Conservation (phyloP, 2,113 vertebrate genomes). For the Hipposideros armiger region DNA sequence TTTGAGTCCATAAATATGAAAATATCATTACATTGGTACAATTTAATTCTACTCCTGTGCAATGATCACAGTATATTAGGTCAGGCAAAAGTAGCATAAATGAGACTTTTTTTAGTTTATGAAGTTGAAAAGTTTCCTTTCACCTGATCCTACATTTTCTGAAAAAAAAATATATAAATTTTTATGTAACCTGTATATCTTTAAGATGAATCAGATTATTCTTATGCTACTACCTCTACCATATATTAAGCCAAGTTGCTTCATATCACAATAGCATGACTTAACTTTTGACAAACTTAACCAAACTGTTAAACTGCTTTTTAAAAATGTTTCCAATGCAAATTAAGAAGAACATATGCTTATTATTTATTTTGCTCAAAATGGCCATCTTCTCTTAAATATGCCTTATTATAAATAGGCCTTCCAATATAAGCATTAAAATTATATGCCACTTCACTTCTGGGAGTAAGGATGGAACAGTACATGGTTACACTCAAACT, state of each 20-base stretch:
- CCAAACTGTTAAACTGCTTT: not conserved
- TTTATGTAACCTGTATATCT: not conserved
- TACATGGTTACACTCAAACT: slow-evolving; percentile 26
- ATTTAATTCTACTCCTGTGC: slow-evolving; percentile 38
- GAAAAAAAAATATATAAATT: not conserved
- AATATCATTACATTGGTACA: not conserved
- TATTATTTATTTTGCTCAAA: slow-evolving; percentile 37
- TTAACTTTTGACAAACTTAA: slow-evolving; percentile 19
- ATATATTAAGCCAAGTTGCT: slow-evolving; percentile 33
- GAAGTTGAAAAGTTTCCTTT: slow-evolving; percentile 35
- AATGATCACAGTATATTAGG: not conserved
- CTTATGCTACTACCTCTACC: not conserved
- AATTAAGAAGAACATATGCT: not conserved
- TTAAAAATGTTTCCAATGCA: not conserved
- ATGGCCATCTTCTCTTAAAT: slow-evolving; percentile 27
- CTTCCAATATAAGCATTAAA: not conserved
- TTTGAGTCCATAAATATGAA: slow-evolving; percentile 15
- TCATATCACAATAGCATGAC: not conserved
- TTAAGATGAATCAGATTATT: slow-evolving; percentile 17
- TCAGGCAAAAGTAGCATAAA: slow-evolving; percentile 58
- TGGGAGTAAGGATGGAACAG: slow-evolving; percentile 18
- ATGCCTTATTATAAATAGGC: not conserved
- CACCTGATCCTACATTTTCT: not conserved
- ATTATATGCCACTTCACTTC: not conserved
- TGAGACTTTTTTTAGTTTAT: slow-evolving; percentile 41